These are phyloP conservation scores for Ciconia boyciana DNA, from an alignment of 2,113 vertebrate species.

Conservation along the genomic window DNA sequence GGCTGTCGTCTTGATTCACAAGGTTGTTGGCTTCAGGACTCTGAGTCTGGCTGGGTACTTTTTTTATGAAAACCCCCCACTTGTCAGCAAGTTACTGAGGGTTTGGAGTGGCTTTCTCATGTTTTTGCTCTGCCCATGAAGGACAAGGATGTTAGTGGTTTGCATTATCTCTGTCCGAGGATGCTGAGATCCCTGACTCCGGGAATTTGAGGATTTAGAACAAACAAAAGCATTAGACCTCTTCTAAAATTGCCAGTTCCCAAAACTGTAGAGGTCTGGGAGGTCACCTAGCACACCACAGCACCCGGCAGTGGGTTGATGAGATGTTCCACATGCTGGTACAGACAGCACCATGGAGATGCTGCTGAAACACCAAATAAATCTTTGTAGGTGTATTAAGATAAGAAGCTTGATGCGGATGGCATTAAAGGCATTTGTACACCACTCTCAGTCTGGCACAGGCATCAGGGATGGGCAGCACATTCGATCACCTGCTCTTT, in stretches of 20 bases:
- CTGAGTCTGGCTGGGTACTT: background rate
- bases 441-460: rapidly evolving
- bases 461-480: background rate
- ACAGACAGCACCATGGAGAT: background rate
- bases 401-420: background rate
- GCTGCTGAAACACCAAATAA: background rate
- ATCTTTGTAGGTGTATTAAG: background rate
- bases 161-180: background rate
- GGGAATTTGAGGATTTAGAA: background rate
- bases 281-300: background rate
- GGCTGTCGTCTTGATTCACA: background rate
- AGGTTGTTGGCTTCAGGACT: background rate
- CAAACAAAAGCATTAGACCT: background rate
- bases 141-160: background rate
- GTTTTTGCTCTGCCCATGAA: background rate
- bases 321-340: no score
- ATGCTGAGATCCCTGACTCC: background rate
- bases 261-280: background rate
- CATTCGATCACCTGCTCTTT: background rate
- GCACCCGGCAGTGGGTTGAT: background rate
- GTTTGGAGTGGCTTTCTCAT: background rate
- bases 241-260: background rate
- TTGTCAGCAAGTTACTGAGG: background rate
- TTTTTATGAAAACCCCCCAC: background rate
- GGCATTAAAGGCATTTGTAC: background rate